Percentiles rank a stretch among this genome's conserved stretches.
These are phyloP conservation scores for Heterohyrax brucei DNA, from an alignment of 2,797 vertebrate genomes.

Conservation along the genomic window DNA sequence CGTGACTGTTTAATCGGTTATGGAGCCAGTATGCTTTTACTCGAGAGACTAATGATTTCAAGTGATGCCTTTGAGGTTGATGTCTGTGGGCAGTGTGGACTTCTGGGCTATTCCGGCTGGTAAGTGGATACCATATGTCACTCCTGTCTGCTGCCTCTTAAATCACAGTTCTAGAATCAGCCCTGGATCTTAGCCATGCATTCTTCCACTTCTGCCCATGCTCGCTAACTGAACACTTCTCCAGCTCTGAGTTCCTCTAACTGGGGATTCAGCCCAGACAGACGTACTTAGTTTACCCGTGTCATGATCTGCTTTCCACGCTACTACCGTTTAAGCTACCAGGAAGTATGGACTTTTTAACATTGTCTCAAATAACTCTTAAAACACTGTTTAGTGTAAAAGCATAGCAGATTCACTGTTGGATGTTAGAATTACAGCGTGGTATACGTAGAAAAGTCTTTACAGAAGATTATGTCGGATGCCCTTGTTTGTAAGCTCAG, in stretches of 20 bases:
- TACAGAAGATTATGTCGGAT: background rate
- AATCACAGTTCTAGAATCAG: background rate
- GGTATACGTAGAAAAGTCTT: background rate
- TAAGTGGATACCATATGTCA: conserved; percentile 89
- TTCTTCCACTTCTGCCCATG: background rate
- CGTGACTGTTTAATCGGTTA: conserved; percentile 99
- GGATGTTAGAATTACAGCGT: background rate
- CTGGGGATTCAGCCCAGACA: background rate
- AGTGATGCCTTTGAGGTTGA: conserved; percentile 99
- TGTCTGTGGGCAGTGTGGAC: conserved; percentile 98
- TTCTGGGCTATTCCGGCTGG: conserved; percentile 99
- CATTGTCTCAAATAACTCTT: conserved; percentile 12
- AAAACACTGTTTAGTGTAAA: background rate
- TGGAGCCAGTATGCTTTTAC: conserved; percentile 98
- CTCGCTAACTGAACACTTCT: background rate
- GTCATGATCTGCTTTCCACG: background rate
- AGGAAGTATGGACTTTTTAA: background rate
- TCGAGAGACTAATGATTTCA: conserved; percentile 99
- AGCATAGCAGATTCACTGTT: background rate
- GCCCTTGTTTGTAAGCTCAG: background rate
- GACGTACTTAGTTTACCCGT: background rate
- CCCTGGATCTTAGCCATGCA: background rate
- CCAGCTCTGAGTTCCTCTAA: background rate
- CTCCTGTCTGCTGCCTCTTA: conserved; percentile 50
- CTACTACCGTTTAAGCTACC: background rate